phyloP scores from a whole-genome alignment of 2,888 invertebrate species.

The Balanococcus diminutus region DNA sequence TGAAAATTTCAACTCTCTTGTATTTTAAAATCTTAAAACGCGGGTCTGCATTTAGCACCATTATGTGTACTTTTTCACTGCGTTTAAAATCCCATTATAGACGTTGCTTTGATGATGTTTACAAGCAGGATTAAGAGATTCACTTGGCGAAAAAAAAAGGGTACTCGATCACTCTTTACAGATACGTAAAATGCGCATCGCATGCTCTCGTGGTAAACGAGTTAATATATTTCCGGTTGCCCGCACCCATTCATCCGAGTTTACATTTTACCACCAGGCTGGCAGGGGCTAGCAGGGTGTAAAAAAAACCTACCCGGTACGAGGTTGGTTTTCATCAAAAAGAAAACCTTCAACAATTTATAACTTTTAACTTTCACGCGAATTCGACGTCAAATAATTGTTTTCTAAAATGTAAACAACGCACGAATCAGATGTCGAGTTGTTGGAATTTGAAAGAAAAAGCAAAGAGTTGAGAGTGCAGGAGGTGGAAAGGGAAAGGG shows the following conservation, averaged over 20 bases:
- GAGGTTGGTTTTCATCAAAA: neutral
- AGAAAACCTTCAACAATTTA: conserved; percentile 14
- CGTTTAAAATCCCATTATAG: conserved; percentile 10
- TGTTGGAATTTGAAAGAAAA: neutral
- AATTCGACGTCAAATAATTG: conserved; percentile 27
- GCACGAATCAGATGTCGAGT: conserved; percentile 4
- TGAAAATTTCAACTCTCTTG: neutral
- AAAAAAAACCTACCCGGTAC: neutral
- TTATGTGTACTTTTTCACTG: neutral
- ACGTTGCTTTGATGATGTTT: conserved; percentile 30
- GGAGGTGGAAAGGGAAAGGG: neutral
- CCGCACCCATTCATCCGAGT: neutral
- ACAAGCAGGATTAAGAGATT: conserved; percentile 37
- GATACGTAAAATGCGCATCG: conserved; percentile 7
- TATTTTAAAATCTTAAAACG: neutral
- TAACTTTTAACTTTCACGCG: conserved; percentile 27
- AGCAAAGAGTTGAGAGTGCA: neutral
- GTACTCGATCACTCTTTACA: conserved; percentile 16
- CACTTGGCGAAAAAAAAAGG: conserved; percentile 10
- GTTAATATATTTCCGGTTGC: conserved; percentile 8
- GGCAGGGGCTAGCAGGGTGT: neutral
- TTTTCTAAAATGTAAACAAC: conserved; percentile 31
- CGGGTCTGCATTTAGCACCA: conserved; percentile 4
- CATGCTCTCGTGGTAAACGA: conserved; percentile 7
- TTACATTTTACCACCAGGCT: neutral